A percentile compares a stretch with the other conserved stretches of the same genome.
phyloP scores from a whole-genome alignment of 2,888 invertebrate species.

The Mesoligia furuncula region DNA sequence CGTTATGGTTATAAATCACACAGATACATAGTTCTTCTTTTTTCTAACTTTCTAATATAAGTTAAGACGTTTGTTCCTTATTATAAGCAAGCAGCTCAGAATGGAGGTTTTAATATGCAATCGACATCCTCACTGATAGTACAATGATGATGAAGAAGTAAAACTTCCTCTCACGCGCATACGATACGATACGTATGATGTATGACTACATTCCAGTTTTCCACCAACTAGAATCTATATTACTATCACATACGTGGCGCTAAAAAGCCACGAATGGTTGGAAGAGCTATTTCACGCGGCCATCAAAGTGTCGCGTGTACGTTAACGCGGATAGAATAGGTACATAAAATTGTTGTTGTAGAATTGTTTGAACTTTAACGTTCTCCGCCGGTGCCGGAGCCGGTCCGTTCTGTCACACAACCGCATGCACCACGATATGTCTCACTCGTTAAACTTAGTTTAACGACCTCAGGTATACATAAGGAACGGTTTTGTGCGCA shows the following conservation, averaged over 20 bases:
- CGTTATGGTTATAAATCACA: background rate
- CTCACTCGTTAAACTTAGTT: constrained; percentile 4
- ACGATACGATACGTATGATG: too few relatives aligned
- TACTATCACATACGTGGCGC: background rate
- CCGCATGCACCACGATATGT: background rate
- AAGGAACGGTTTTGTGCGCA: background rate
- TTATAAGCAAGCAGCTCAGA: background rate
- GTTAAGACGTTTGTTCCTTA: background rate
- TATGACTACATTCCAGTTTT: background rate
- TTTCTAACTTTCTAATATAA: background rate
- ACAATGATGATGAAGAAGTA: background rate
- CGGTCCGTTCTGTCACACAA: background rate
- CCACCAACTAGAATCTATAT: background rate
- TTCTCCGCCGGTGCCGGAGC: background rate
- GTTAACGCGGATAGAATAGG: constrained; percentile 4
- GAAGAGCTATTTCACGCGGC: constrained; percentile 1
- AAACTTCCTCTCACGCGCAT: background rate
- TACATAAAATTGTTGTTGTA: constrained; percentile 7
- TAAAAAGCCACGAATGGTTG: constrained; percentile 3
- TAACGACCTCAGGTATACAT: constrained; percentile 9
- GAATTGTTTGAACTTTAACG: constrained; percentile 16
- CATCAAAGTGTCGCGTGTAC: constrained; percentile 10
- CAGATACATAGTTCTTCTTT: background rate
- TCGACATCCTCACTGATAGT: background rate
- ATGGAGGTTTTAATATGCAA: background rate